Evolutionary conservation across 2,797 vertebrate species (phyloP), one percentile per base, ranked within the genome.

Genomic region (Girardinus metallicus): DNA sequence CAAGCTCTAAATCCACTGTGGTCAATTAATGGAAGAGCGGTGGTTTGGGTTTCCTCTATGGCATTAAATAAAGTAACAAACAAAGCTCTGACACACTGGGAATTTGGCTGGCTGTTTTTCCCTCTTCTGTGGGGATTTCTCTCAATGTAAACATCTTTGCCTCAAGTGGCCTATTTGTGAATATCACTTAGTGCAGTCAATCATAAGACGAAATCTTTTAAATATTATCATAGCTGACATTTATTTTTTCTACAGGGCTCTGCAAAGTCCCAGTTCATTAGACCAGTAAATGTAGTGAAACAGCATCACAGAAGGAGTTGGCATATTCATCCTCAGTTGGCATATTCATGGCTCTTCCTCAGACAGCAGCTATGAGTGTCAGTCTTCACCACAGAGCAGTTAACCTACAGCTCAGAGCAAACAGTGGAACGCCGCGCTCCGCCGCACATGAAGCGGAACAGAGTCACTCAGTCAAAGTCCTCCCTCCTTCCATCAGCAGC

Each of bases 1-100:
- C 34, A 4, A 83, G 72, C 76, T 68, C 75, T 75, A 85, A 89
- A 92, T 84, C 88, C 84, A 75, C 78, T 89, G 88, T 83, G 89
- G 88, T 44, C 83, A 90, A 89, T 91, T 91, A 93, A 87, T 72
- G 55, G 74, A 82, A 41, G 75, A 60, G 78, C 10, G 5, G 85
- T 1, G 68, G 84, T 88, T 86, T 84, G 72, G 36, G 49, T 86
- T 87, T 84, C 76, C 21, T 9, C 71, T 77, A 68, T 85, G 78
- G 47, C 47, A 75, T 83, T 76, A 76, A 86, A 70, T 72, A 0
- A 26, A 78, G 85, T 83, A 77, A 74, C 83, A 76, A 76, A 85
- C 72, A 55, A 18, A 80, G 82, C 83, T 87, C 89, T 91, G 82
- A 89, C 88, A 89, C 80, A 71, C 79, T 84, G 51, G 64, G 74